Base-by-base conservation (phyloP, 2,797 vertebrate species). In the Hephaestus fuliginosus region DNA sequence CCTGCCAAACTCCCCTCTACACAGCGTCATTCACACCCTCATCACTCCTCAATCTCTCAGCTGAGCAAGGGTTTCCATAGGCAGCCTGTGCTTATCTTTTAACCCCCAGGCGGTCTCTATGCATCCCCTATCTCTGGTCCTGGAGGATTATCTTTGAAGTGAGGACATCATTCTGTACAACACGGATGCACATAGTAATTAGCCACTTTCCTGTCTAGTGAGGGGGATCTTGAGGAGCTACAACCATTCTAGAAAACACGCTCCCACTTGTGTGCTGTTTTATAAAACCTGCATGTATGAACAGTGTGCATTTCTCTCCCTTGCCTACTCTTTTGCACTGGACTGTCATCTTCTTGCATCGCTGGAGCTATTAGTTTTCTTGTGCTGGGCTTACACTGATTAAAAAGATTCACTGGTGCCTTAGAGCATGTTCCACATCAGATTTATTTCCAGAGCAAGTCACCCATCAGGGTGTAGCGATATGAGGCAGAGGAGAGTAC, bases 131-230 rank as follows among this genome's bases (percentile, higher is more conserved):
- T 84, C 72, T 85, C 70, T 86, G 48, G 41, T 78, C 68, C 80
- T 82, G 69, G 36, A 75, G 44, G 73, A 73, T 68, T 61, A 87
- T 89, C 93, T 95, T 95, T 94, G 91, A 94, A 93, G 92, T 89
- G 70, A 89, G 67, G 77, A 89, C 80, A 88, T 88, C 75, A 91
- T 68, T 90, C 91, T 81, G 68, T 84, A 83, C 64, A 81, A 89
- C 88, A 88, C 4, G 3, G 79, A 88, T 81, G 79, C 74, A 93
- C 72, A 86, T 66, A 86, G 79, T 83, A 91, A 94, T 95, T 92
- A 93, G 53, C 70, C 78, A 90, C 85, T 94, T 92, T 92, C 89
- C 91, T 91, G 88, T 93, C 72, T 41, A 58, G 60, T 81, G 74
- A 72, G 33, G 44, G 55, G 69, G 43, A 57, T 85, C 65, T 57